Conservation (phyloP, 2,888 invertebrate species). For the Chrysopilus asiliformis region DNA sequence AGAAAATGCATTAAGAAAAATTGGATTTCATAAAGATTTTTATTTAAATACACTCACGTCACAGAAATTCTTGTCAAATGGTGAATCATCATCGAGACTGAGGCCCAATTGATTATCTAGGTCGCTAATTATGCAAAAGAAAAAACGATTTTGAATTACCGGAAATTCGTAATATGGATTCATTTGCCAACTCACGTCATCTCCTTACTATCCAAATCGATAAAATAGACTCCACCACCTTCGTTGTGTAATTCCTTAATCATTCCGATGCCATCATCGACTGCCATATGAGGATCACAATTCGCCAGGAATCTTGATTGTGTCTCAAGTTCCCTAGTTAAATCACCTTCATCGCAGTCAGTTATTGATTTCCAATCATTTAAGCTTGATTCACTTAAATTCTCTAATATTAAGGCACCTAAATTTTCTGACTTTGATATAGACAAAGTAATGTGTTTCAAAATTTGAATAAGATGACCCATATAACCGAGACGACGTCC, state of each 20-base stretch:
- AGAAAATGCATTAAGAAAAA: no score
- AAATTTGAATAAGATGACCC: constrained; percentile 51
- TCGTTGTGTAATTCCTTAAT: constrained; percentile 23
- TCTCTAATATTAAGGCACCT: constrained; percentile 42
- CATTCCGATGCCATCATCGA: constrained; percentile 21
- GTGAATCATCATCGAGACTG: no score
- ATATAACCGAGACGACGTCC: constrained; percentile 48
- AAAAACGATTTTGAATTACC: no score
- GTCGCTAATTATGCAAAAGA: no score
- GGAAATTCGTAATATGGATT: no score
- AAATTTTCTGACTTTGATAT: constrained; percentile 38
- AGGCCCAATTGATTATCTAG: no score
- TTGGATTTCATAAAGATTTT: no score
- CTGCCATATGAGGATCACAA: constrained; percentile 30
- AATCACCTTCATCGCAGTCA: constrained; percentile 27
- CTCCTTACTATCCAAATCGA: no score
- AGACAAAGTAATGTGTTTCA: constrained; percentile 40
- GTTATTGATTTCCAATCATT: constrained; percentile 36
- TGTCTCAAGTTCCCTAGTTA: constrained; percentile 24
- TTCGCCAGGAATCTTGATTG: constrained; percentile 31
- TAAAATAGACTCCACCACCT: no score
- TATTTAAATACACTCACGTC: no score
- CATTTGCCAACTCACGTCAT: no score
- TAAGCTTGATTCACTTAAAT: constrained; percentile 40
- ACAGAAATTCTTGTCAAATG: no score